Conservation (phyloP, 2,797 vertebrate genomes). For the Aphelocoma californica region DNA sequence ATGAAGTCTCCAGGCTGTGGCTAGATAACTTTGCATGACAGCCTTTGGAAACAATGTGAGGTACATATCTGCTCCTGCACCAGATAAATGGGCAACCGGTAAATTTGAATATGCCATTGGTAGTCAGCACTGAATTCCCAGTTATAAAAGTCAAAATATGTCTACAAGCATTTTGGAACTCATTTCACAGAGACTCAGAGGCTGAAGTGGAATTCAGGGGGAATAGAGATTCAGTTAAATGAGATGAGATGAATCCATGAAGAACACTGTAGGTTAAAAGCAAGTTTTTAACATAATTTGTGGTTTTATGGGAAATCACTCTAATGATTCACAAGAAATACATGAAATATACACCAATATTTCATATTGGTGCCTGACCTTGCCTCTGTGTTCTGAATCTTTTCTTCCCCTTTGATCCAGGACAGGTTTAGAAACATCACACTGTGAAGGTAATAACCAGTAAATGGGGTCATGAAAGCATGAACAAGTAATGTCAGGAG, state of each 20-base stretch:
- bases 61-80: not conserved
- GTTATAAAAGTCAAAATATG: not conserved
- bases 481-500: not conserved
- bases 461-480: not conserved
- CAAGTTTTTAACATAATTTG: not conserved
- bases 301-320: conserved; percentile 20
- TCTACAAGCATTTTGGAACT: not conserved
- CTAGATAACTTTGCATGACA: not conserved
- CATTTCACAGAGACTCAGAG: not conserved
- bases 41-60: not conserved
- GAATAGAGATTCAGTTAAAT: not conserved
- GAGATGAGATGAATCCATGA: not conserved
- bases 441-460: not conserved
- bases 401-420: not conserved
- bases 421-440: not conserved
- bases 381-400: not conserved
- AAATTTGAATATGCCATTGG: not conserved
- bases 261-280: conserved; percentile 1
- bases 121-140: not conserved
- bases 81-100: not conserved
- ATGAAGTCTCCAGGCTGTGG: not conserved
- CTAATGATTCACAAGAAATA: conserved; percentile 14
- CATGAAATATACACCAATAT: not conserved
- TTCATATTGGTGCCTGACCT: not conserved
- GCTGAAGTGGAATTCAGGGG: conserved; percentile 10